phyloP scores from a whole-genome alignment of 1,140 invertebrate species.

The Tribolium madens region DNA sequence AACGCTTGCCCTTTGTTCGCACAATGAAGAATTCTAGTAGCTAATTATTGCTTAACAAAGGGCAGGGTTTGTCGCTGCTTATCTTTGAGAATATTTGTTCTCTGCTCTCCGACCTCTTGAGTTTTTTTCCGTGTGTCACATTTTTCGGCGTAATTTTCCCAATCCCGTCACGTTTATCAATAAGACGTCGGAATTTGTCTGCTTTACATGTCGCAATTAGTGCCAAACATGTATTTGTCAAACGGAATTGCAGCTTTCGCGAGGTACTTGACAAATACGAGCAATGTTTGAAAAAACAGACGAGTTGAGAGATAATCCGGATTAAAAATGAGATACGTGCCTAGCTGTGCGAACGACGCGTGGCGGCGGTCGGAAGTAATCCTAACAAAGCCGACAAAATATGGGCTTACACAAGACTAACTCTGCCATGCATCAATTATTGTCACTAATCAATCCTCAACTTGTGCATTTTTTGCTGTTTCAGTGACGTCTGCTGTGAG shows the following conservation, averaged over 20 bases:
- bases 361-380: slow-evolving; percentile 55
- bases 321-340: slow-evolving; percentile 64
- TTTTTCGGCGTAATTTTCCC: slow-evolving; percentile 2
- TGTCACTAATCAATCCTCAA: slow-evolving; percentile 56
- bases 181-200: neutral
- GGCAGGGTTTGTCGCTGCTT: neutral
- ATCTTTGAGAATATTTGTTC: slow-evolving; percentile 4
- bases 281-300: slow-evolving; percentile 56
- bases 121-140: neutral
- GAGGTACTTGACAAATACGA: slow-evolving; percentile 56
- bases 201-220: slow-evolving; percentile 22
- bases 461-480: slow-evolving; percentile 63
- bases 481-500: slow-evolving; percentile 79
- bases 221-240: slow-evolving; percentile 45
- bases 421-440: slow-evolving; percentile 61
- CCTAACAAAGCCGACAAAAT: slow-evolving; percentile 60
- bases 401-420: slow-evolving; percentile 58
- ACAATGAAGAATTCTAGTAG: neutral
- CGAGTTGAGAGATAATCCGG: slow-evolving; percentile 59
- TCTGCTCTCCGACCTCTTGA: neutral
- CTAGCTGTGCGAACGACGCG: slow-evolving; percentile 51
- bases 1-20: neutral
- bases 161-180: slow-evolving; percentile 15
- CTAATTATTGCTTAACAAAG: slow-evolving; percentile 24
- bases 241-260: slow-evolving; percentile 29